Evolutionary conservation across 2,797 vertebrate species (phyloP).

Genomic region (Lycodopsis pacificus): DNA sequence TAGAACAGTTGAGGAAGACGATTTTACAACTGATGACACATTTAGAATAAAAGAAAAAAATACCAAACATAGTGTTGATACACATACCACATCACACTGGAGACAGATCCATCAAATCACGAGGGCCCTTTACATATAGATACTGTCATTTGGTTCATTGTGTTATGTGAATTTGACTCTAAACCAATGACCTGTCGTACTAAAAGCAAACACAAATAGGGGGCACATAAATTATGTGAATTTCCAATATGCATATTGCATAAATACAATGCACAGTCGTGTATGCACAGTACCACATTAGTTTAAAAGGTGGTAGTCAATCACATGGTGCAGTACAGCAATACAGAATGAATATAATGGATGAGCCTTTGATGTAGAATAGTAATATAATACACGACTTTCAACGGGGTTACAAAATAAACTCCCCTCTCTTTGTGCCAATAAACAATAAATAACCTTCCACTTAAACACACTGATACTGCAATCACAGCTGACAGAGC

Average conservation of each 20-base stretch:
- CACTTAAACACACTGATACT: conserved; percentile 44
- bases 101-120: conserved; percentile 39
- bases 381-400: conserved; percentile 66
- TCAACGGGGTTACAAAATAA: conserved; percentile 64
- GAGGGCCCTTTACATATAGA: conserved; percentile 23
- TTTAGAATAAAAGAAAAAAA: background rate
- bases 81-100: background rate
- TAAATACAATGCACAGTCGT: conserved; percentile 59
- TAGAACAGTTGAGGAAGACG: conserved; percentile 9
- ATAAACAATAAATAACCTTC: conserved; percentile 65
- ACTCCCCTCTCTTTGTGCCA: conserved; percentile 46
- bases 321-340: conserved; percentile 56
- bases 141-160: conserved; percentile 51
- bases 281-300: conserved; percentile 50
- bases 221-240: conserved; percentile 58
- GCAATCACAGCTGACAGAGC: conserved; percentile 46
- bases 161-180: conserved; percentile 52
- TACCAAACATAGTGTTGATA: background rate
- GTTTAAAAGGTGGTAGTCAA: conserved; percentile 71
- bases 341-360: conserved; percentile 57
- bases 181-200: conserved; percentile 58
- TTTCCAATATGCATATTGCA: conserved; percentile 59
- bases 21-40: conserved; percentile 11
- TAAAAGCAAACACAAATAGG: conserved; percentile 56
- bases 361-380: conserved; percentile 52